phyloP scores from a whole-genome alignment of 2,113 vertebrate genomes.

The Mola mola region DNA sequence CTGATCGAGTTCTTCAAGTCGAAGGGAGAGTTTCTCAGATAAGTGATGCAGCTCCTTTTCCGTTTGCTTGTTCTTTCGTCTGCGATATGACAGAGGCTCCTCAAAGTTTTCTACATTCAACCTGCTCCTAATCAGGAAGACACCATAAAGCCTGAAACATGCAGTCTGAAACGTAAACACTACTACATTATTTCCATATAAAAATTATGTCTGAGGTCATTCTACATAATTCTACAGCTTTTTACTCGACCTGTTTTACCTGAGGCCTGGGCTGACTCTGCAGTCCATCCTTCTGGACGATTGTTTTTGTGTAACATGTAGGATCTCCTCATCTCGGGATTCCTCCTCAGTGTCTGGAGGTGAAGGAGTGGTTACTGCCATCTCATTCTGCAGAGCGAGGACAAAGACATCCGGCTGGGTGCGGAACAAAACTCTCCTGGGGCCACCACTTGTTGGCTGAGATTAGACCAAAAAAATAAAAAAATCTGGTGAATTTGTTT shows the following conservation, averaged over 20 bases:
- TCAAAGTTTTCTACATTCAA: constrained; percentile 22
- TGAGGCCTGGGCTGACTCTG: neutral
- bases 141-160: neutral
- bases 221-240: no score
- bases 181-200: neutral
- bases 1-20: constrained; percentile 87
- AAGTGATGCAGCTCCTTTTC: constrained; percentile 85
- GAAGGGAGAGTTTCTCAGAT: constrained; percentile 86
- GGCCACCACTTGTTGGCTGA: constrained; percentile 59
- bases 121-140: constrained; percentile 6
- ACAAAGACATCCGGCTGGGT: constrained; percentile 79
- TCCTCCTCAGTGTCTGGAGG: constrained; percentile 57
- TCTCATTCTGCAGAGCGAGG: constrained; percentile 66
- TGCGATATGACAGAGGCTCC: constrained; percentile 70
- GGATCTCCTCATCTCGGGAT: constrained; percentile 35
- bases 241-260: constrained; percentile 30
- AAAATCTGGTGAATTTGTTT: neutral
- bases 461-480: neutral
- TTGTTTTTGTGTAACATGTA: constrained; percentile 1
- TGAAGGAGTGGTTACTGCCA: constrained; percentile 6
- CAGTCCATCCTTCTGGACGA: neutral
- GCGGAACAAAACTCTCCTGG: constrained; percentile 79
- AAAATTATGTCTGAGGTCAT: neutral
- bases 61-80: constrained; percentile 75
- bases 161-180: no score